phyloP scores from a whole-genome alignment of 2,888 invertebrate species.

The Caenorhabditis angaria region DNA sequence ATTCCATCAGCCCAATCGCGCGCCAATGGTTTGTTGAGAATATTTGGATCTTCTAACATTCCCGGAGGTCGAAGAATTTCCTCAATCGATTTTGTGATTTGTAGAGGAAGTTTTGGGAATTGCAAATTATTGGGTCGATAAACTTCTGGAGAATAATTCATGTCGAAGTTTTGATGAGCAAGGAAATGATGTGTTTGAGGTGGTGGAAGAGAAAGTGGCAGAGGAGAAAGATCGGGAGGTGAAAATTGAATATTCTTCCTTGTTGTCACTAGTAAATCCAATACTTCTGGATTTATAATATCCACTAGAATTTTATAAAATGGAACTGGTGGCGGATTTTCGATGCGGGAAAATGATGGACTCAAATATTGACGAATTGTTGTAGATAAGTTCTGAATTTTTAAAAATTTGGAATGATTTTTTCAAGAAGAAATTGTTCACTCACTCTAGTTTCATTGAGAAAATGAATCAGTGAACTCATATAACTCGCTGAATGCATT shows the following conservation, averaged over 20 bases:
- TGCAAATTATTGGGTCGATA: conserved; percentile 35
- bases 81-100: conserved; percentile 66
- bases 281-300: conserved; percentile 55
- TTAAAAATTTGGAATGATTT: not conserved
- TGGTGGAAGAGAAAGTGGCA: conserved; percentile 19
- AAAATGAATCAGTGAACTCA: conserved; percentile 28
- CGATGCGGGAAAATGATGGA: conserved; percentile 34
- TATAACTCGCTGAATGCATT: conserved; percentile 23
- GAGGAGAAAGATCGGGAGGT: conserved; percentile 35
- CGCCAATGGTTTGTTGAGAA: conserved; percentile 53
- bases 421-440: not conserved
- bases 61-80: conserved; percentile 61
- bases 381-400: conserved; percentile 26
- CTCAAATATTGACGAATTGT: conserved; percentile 23
- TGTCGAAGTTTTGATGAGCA: too few relatives aligned
- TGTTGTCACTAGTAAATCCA: conserved; percentile 46
- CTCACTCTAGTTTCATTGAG: conserved; percentile 35
- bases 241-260: conserved; percentile 14
- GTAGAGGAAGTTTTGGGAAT: conserved; percentile 61
- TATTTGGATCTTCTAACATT: conserved; percentile 36
- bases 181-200: not conserved
- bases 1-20: conserved; percentile 59
- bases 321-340: too few relatives aligned
- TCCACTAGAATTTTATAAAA: conserved; percentile 50
- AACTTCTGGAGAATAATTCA: not conserved